Base-by-base conservation (phyloP, 2,888 invertebrate species). In the Tenthredo amoena region DNA sequence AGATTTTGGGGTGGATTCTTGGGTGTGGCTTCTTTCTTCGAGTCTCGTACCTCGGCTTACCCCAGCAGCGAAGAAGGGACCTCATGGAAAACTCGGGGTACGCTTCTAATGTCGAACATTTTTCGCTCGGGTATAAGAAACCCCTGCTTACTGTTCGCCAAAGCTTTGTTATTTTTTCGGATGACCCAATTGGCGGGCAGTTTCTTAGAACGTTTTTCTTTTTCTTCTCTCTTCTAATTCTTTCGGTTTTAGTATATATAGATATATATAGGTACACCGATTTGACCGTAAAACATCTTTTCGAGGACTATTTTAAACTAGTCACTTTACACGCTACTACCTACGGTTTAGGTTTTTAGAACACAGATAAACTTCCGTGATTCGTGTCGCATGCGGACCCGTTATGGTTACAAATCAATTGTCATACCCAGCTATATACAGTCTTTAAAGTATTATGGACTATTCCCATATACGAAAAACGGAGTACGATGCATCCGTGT, bases 331-430 rank as follows among this genome's bases (percentile, higher is more conserved):
- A 26, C 72, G 40, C 72, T 21, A 62, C 76, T 47, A 47, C 76
- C 21, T 62, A 62, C 26, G 62, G 85, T 81, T 62, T 81, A 62
- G 81, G 62, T 65, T 58, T 62, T 81, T 62, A 81, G 62, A 81
- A 81, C 81, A 55, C 7, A 62, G 81, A 37, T 37, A 34, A 26
- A 79, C 12, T 34, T 31, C 6, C 26, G 31, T 21, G 18, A 18
- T 62, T 15, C 26, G 15, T 62, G 7, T 81, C 62, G 71, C 71
- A 68, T 81, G 47, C 79, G 34, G 40, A 50, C 43, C 40, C 77
- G 58, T 85, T 82, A 85, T 68, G 71, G 71, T 81, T 81, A 81
- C 85, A 82, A 79, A 81, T 79, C 85, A 85, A 81, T 85, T 84
- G 55, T 72, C n/a, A 65, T 47, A 74, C 31, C 10, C 6, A 12